Evolutionary conservation across 2,113 vertebrate species (phyloP), one percentile per base, ranked within the genome.

Genomic region (Peromyscus polionotus): DNA sequence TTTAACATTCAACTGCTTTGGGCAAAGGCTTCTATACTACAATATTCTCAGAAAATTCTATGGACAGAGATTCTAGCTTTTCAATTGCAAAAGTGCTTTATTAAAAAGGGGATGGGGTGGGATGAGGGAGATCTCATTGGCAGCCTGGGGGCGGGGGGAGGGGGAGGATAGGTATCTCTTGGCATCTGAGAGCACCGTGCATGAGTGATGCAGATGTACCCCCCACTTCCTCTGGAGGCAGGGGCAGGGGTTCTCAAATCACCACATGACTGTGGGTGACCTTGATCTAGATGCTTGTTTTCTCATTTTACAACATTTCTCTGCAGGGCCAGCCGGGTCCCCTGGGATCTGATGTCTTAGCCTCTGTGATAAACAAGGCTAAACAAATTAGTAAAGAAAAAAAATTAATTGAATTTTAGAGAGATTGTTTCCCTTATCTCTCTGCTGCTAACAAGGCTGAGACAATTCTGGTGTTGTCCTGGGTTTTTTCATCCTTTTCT

Each of bases 361-460:
- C 51, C 76, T 86, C 92, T 0, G 28, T 91, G 91, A 97, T 97
- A 97, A 97, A 90, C 75, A 42, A 93, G 36, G 8, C 94, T 93
- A 97, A 96, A 96, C 10, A 81, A 97, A 97, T 79, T 92, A 97
- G 68, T 31, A 94, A 94, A 36, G 88, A 24, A 9, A 96, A 9
- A 97, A 93, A 96, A 91, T 19, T 33, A 92, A 97, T 94, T 98
- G 83, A 96, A 97, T 95, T 95, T 88, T 90, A 88, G 51, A 94
- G 93, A 95, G 79, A 97, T 57, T 97, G 92, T 85, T 98, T 97
- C 88, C 36, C 92, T 98, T 92, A 91, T 98, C 95, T 97, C 0
- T 0, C 73, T 95, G 91, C 90, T 31, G 65, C 77, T 97, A 98
- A 98, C 97, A 95, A 96, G 95, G 68, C 45, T 0, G 0, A 93